A percentile compares a stretch with the other conserved stretches of the same genome.
These are phyloP conservation scores for Drosophila niveifrons DNA, from an alignment of 2,888 invertebrate genomes.

Conservation along the genomic window DNA sequence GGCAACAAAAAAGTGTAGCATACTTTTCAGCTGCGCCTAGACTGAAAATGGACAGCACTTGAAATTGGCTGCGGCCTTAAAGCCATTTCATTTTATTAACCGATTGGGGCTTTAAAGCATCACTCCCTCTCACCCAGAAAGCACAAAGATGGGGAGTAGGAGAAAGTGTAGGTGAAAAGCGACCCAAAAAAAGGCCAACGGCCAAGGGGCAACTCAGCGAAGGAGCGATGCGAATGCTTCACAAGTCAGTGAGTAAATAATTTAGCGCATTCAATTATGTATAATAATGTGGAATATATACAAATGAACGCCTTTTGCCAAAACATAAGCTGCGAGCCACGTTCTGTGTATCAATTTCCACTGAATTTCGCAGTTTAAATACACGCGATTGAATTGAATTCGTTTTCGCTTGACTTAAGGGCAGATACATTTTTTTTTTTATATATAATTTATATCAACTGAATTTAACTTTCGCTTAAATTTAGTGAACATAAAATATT, in stretches of 20 bases:
- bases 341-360: conserved; percentile 29
- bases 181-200: conserved; percentile 22
- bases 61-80: conserved; percentile 62
- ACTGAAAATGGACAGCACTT: conserved; percentile 8
- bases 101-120: conserved; percentile 48
- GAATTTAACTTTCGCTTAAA: too few relatives aligned
- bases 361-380: conserved; percentile 8
- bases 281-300: conserved; percentile 59
- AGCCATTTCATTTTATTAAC: conserved; percentile 75
- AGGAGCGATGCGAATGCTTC: conserved; percentile 23
- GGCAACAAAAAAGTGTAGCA: conserved; percentile 38
- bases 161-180: background rate
- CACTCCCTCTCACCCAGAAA: background rate
- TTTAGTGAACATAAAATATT: too few relatives aligned
- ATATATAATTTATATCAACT: too few relatives aligned
- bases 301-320: conserved; percentile 38
- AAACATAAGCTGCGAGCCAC: conserved; percentile 9
- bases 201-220: conserved; percentile 20
- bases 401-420: too few relatives aligned
- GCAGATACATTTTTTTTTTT: too few relatives aligned
- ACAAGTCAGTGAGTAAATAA: conserved; percentile 68
- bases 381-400: background rate
- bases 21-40: conserved; percentile 41
- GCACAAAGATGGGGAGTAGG: background rate
- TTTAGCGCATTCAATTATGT: conserved; percentile 74